phyloP scores from a whole-genome alignment of 2,797 vertebrate species.

The Enteromius thamalakanensis region DNA sequence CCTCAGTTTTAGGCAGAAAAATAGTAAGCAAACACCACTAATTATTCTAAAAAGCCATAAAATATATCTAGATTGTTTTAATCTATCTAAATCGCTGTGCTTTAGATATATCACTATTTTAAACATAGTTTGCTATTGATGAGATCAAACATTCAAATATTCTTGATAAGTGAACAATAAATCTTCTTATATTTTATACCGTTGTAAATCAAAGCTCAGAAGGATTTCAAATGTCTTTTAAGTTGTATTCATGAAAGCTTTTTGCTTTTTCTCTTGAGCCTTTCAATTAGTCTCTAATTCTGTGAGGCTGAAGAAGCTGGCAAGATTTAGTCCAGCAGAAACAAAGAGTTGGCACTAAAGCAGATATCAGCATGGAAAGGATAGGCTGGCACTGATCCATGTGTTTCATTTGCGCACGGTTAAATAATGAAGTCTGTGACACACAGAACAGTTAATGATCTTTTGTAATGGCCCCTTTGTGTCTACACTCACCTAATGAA shows the following conservation, averaged over 20 bases:
- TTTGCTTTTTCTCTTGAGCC: background rate
- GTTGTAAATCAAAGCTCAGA: constrained; percentile 16
- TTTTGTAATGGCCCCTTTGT: constrained; percentile 29
- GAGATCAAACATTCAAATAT: background rate
- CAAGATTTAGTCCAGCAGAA: constrained; percentile 19
- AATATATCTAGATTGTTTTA: background rate
- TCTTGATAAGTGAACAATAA: background rate
- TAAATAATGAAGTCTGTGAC: constrained; percentile 46
- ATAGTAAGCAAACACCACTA: background rate
- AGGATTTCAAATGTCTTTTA: constrained; percentile 15
- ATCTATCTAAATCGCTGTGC: background rate
- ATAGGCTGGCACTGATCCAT: constrained; percentile 23
- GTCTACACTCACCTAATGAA: constrained; percentile 34
- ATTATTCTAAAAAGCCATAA: background rate
- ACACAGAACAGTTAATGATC: constrained; percentile 49
- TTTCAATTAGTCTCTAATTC: constrained; percentile 9
- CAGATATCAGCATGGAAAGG: constrained; percentile 6
- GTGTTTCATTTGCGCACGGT: constrained; percentile 31
- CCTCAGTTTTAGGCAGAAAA: background rate
- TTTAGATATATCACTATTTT: background rate
- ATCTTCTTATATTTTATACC: constrained; percentile 23
- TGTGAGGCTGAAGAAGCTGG: constrained; percentile 5
- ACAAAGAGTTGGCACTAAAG: constrained; percentile 34
- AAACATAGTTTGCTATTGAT: background rate
- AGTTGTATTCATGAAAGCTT: constrained; percentile 16